Percentiles rank a stretch among this genome's conserved stretches.
These are phyloP conservation scores for Schmidtea mediterranea DNA, from an alignment of 1,140 invertebrate genomes.

Conservation along the genomic window DNA sequence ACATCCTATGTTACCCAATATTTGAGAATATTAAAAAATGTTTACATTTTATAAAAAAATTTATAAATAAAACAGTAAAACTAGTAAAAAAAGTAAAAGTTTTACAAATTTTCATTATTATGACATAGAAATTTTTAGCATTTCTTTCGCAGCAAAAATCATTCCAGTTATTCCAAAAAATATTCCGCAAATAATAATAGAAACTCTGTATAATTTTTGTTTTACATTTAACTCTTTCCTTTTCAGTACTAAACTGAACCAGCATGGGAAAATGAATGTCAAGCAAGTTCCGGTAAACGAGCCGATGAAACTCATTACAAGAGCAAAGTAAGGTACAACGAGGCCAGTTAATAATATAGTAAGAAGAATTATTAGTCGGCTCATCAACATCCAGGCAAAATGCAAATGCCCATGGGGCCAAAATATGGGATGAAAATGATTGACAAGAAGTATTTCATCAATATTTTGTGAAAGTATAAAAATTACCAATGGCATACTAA, in stretches of 20 bases:
- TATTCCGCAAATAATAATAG: slow-evolving; percentile 64
- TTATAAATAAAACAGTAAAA: too few species aligned
- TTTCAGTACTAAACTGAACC: slow-evolving; percentile 77
- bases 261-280: slow-evolving; percentile 90
- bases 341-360: slow-evolving; percentile 57
- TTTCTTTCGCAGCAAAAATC: slow-evolving; percentile 57
- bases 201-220: slow-evolving; percentile 55
- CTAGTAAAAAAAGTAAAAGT: too few species aligned
- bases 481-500: slow-evolving; percentile 1
- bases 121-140: too few species aligned
- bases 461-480: neutral
- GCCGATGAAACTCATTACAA: slow-evolving; percentile 91
- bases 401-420: neutral
- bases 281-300: slow-evolving; percentile 92
- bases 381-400: neutral
- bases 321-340: slow-evolving; percentile 85
- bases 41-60: too few species aligned
- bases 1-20: too few species aligned
- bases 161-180: slow-evolving; percentile 70
- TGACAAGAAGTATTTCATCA: neutral
- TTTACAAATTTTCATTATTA: too few species aligned
- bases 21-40: too few species aligned
- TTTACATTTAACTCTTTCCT: slow-evolving; percentile 45
- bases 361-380: neutral
- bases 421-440: neutral